Evolutionary conservation across 2,797 vertebrate genomes (phyloP), one percentile per base, ranked within the genome.

Genomic region (Helicolenus hilgendorfi): DNA sequence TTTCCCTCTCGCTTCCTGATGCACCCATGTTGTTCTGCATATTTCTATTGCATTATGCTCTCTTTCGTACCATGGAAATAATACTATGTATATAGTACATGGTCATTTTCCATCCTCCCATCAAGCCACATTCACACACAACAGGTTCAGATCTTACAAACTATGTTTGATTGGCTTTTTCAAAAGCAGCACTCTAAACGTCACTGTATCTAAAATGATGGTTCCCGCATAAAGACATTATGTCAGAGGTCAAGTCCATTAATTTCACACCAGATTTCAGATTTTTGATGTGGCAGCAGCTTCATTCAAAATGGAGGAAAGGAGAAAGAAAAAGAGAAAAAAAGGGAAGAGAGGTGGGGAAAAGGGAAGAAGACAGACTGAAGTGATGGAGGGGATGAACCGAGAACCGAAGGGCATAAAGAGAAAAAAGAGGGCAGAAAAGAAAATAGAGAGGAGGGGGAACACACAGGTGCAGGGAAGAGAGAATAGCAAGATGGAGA

Each of bases 241-340:
- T 26, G 49, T 60, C 70, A 59, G 1, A 65, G 64, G 72, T 78
- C 33, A 68, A 69, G 35, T 49, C 33, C 72, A 79, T 70, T 69
- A 33, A 49, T 38, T 83, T 78, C 31, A 80, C 53, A 71, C 38
- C 11, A 45, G 53, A 26, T 35, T 36, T 72, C 1, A 11, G 1
- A 69, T 75, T 55, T 9, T 53, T 27, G 18, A 36, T 36, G 24
- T 73, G 18, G 62, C 36, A 53, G 2, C 15, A 38, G 22, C 71
- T 58, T 79, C 20, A 53, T 74, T 31, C 45, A 62, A 74, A 85
- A 70, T 2, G 13, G 15, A 56, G 53, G 10, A 18, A 56, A 63
- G 20, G 36, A 58, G 5, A 45, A 64, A 11, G 11, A 4, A 24
- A 72, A 22, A 1, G 14, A 63, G 41, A 2, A 11, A 5, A 5